These are phyloP conservation scores for Coryphaenoides rupestris DNA, from an alignment of 2,113 vertebrate genomes.

Conservation along the genomic window DNA sequence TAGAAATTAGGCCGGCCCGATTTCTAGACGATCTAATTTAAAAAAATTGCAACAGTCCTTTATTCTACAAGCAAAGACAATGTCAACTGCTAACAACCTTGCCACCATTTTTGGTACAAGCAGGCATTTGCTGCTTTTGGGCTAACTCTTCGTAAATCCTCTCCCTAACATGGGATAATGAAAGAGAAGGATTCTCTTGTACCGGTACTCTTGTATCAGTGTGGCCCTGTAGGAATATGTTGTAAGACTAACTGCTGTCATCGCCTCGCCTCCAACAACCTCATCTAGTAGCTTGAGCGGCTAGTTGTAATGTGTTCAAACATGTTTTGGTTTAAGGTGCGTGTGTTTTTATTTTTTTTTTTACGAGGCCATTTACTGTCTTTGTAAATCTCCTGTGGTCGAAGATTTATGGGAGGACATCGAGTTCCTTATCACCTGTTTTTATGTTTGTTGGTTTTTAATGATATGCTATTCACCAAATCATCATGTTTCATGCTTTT, in stretches of 20 bases:
- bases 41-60: too few species aligned
- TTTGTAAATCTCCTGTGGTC: slow-evolving; percentile 32
- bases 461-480: slow-evolving; percentile 41
- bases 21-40: too few species aligned
- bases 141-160: too few species aligned
- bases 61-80: too few species aligned
- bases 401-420: slow-evolving; percentile 20
- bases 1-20: too few species aligned
- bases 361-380: slow-evolving; percentile 22
- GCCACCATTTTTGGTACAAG: too few species aligned
- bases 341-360: slow-evolving; percentile 23
- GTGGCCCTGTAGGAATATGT: not conserved
- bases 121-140: too few species aligned
- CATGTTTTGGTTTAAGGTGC: slow-evolving; percentile 27
- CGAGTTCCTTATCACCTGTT: slow-evolving; percentile 17
- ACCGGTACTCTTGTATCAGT: too few species aligned
- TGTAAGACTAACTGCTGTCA: slow-evolving; percentile 34
- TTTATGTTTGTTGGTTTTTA: slow-evolving; percentile 2
- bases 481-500: not conserved
- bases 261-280: slow-evolving; percentile 22
- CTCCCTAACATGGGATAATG: too few species aligned
- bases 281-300: slow-evolving; percentile 26
- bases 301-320: slow-evolving; percentile 22
- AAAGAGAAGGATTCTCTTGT: slow-evolving; percentile 2
- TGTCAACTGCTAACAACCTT: too few species aligned